Evolutionary conservation across 2,797 vertebrate genomes (phyloP), one percentile per base, ranked within the genome.

Genomic region (Anableps anableps): DNA sequence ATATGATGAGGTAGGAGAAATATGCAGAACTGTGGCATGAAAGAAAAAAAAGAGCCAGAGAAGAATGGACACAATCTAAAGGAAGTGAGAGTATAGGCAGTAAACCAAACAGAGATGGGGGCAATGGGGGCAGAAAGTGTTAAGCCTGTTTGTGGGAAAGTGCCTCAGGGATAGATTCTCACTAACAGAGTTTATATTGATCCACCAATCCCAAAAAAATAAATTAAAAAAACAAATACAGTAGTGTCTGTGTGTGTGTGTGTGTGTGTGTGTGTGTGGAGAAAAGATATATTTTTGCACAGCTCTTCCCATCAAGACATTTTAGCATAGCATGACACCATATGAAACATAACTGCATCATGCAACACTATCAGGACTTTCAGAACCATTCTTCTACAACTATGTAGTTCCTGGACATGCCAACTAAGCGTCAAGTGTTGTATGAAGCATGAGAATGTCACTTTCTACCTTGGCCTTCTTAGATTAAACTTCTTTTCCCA

Each of bases 101-200:
- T 64, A 74, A 64, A 50, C 75, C 41, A 80, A 41, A 60, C 31
- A 75, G 72, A 80, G 74, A 85, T 76, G 23, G 75, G 82, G 88
- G 83, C 78, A 83, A 85, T 76, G 23, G 75, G 82, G 88, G 83
- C 78, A 83, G 77, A 88, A 80, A 80, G 87, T 89, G 88, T 83
- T 91, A 92, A 94, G 90, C 86, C 89, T 93, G 88, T 92, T 91
- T 90, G 88, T 94, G 91, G 93, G 93, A 94, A 94, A 93, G 76
- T 75, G 94, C 94, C 93, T 94, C 78, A 85, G 93, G 91, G 91
- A 86, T 83, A 89, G 83, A 78, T 83, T 88, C 88, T 89, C 88
- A 76, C 86, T 89, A 91, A 91, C 84, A 87, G 90, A 91, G 79
- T 90, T 91, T 78, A 43, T 94, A 95, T 93, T 89, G 94, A 95